These are phyloP conservation scores for Centruroides sculpturatus DNA, from an alignment of 1,140 invertebrate genomes.

Conservation along the genomic window DNA sequence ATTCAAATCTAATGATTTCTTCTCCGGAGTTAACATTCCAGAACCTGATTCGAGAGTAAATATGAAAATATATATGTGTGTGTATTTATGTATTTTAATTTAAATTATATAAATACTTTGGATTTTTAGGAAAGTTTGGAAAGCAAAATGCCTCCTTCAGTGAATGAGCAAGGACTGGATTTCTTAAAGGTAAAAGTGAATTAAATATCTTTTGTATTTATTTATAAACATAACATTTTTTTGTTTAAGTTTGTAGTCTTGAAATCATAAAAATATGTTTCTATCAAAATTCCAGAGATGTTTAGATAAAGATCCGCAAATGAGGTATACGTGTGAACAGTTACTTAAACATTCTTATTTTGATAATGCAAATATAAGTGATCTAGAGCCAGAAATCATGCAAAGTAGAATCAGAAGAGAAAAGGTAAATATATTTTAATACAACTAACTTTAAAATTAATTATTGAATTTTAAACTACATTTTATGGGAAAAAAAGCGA, in stretches of 20 bases:
- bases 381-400: conserved; percentile 8
- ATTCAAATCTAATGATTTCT: conserved; percentile 92
- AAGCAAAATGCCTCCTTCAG: conserved; percentile 58
- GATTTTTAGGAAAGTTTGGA: conserved; percentile 47
- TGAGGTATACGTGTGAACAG: conserved; percentile 78
- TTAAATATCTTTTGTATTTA: no score
- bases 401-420: conserved; percentile 11
- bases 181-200: conserved; percentile 35
- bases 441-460: not conserved
- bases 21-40: conserved; percentile 64
- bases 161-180: conserved; percentile 52
- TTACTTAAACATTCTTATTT: conserved; percentile 80
- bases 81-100: not conserved
- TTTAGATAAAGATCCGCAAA: conserved; percentile 81
- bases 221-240: no score
- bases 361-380: conserved; percentile 18
- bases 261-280: not conserved
- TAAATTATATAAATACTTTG: not conserved
- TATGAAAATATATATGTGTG: not conserved
- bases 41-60: conserved; percentile 44
- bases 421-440: conserved; percentile 10
- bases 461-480: not conserved
- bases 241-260: no score
- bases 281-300: conserved; percentile 52
- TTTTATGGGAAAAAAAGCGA: not conserved